These are phyloP conservation scores for Caenorhabditis sp. DNA, from an alignment of 2,888 invertebrate species.

Conservation along the genomic window DNA sequence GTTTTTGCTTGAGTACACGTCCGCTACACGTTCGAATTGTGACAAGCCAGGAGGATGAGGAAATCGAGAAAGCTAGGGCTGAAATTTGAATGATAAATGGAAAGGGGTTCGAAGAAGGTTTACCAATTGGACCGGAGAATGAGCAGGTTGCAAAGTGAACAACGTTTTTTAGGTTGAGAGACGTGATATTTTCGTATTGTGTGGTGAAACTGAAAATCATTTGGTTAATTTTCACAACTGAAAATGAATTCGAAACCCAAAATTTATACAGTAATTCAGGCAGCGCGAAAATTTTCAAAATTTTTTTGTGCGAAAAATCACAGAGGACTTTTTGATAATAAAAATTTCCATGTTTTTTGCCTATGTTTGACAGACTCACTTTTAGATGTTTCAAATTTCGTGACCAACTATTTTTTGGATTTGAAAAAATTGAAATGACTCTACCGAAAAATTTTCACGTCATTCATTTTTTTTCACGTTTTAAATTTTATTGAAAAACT, in stretches of 20 bases:
- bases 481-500: too few relatives aligned
- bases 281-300: too few relatives aligned
- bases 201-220: constrained; percentile 33
- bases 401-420: too few relatives aligned
- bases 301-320: too few relatives aligned
- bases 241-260: neutral
- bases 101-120: neutral
- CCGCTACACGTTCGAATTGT: constrained; percentile 43
- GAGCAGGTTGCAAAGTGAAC: constrained; percentile 53
- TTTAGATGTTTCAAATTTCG: too few relatives aligned
- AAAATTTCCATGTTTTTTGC: too few relatives aligned
- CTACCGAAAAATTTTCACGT: too few relatives aligned
- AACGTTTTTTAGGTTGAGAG: constrained; percentile 41
- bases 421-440: too few relatives aligned
- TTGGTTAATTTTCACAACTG: neutral
- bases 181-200: constrained; percentile 23
- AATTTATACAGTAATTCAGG: too few relatives aligned
- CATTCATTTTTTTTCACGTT: too few relatives aligned
- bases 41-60: constrained; percentile 33
- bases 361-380: too few relatives aligned
- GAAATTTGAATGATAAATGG: neutral
- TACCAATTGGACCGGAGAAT: constrained; percentile 55
- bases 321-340: too few relatives aligned
- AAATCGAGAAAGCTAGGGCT: constrained; percentile 31
- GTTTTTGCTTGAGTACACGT: constrained; percentile 29